Percentiles rank a stretch among this genome's conserved stretches.
phyloP scores from a whole-genome alignment of 2,797 vertebrate species.

The Lycodopsis pacificus region DNA sequence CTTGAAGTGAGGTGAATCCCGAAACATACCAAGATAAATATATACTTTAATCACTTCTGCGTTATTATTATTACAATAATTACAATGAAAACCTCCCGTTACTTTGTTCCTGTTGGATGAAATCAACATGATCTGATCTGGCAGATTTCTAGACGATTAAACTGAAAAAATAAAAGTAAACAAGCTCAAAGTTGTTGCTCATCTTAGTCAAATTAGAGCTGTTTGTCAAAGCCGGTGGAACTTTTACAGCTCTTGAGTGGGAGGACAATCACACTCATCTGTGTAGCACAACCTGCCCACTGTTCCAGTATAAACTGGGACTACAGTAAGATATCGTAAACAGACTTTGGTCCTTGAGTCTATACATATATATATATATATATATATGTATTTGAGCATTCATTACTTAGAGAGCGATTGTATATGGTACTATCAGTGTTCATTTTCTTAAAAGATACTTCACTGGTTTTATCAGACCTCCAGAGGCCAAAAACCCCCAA shows the following conservation, averaged over 20 bases:
- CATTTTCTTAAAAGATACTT: not conserved
- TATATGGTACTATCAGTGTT: not conserved
- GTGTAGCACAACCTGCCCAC: conserved; percentile 58
- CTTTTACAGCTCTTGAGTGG: conserved; percentile 53
- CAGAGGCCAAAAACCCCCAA: not conserved
- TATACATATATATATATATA: not conserved
- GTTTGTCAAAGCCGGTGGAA: conserved; percentile 43
- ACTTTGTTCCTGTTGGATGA: not conserved
- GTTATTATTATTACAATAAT: not conserved
- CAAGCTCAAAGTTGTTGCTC: not conserved
- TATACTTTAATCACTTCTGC: not conserved
- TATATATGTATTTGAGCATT: not conserved
- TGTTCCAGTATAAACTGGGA: conserved; percentile 63
- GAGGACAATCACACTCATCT: conserved; percentile 59
- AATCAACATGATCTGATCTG: not conserved
- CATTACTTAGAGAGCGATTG: conserved; percentile 22
- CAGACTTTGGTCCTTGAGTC: not conserved
- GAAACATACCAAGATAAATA: not conserved
- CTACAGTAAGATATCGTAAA: conserved; percentile 28
- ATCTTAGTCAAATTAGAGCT: not conserved
- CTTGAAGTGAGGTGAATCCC: not conserved
- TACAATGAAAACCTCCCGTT: not conserved
- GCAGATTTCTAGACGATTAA: not conserved
- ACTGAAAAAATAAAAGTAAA: not conserved
- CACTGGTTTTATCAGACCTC: not conserved